Evolutionary conservation across 2,797 vertebrate species (phyloP), one percentile per base, ranked within the genome.

Genomic region (Falco peregrinus): DNA sequence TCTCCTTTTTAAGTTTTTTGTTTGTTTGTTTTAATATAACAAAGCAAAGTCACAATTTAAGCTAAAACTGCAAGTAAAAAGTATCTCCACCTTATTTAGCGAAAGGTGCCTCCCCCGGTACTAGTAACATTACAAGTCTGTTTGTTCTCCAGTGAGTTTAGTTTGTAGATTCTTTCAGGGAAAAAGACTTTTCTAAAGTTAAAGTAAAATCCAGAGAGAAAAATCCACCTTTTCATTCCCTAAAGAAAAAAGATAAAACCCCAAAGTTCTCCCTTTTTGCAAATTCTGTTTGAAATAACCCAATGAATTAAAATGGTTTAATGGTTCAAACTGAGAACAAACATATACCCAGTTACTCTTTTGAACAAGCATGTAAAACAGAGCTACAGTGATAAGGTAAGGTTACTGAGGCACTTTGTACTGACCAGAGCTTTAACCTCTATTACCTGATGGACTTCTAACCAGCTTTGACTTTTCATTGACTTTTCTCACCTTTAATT

Each of bases 401-500:
- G 63, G 74, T 89, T 93, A 74, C 68, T 57, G 68, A 91, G 48
- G 68, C 37, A 50, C 51, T 94, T 91, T 63, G 61, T 90, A 60
- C 83, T 76, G 75, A 76, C 51, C 76, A 84, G 74, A 68, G 85
- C 77, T 88, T 90, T 83, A 53, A 31, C 63, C 14, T 84, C 64
- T 84, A 7, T 48, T 81, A 28, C 71, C 92, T 91, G 86, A 87
- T 28, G 31, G 90, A 64, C 78, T 90, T 41, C 60, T 95, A 94
- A 94, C 64, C 48, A 89, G 77, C 64, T 93, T 96, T 95, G 88
- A 94, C 91, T 95, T 96, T 93, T 96, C 91, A 97, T 92, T 95
- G 92, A 92, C 94, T 95, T 96, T 94, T 45, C 47, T 91, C 81
- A 95, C 94, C 94, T 97, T 93, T 95, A 95, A 96, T 96, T 95